Evolutionary conservation across 2,113 vertebrate species (phyloP).

Genomic region (Macroglossus sobrinus): DNA sequence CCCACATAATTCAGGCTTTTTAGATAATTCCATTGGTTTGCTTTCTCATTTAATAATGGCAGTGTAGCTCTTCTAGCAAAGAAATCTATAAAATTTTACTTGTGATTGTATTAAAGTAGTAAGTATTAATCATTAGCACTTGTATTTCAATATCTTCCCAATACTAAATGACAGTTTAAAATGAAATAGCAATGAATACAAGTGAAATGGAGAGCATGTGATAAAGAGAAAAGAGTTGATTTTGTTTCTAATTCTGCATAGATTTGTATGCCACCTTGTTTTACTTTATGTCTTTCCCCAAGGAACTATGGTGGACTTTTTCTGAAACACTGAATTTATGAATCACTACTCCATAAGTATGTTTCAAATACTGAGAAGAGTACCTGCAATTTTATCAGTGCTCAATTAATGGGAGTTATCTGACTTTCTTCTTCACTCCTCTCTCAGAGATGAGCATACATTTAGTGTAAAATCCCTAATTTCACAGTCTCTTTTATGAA

Average conservation of each 20-base stretch:
- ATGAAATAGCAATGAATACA: slow-evolving; percentile 13
- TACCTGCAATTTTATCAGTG: not conserved
- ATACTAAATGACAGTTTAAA: not conserved
- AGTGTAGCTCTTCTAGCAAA: not conserved
- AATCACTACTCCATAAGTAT: not conserved
- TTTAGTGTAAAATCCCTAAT: not conserved
- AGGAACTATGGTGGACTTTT: not conserved
- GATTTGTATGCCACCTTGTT: not conserved
- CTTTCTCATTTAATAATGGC: not conserved
- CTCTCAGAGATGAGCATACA: not conserved
- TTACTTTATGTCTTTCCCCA: not conserved
- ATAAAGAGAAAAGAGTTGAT: not conserved
- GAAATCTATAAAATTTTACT: slow-evolving; percentile 2
- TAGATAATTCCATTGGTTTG: not conserved
- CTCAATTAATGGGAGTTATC: not conserved
- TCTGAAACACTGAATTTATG: not conserved
- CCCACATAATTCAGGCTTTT: slow-evolving; percentile 11
- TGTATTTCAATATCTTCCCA: slow-evolving; percentile 26
- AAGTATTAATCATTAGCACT: slow-evolving; percentile 5
- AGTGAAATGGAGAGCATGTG: slow-evolving; percentile 6
- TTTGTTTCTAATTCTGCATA: slow-evolving; percentile 24
- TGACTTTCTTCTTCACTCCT: not conserved
- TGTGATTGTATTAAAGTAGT: not conserved
- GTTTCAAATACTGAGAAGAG: not conserved
- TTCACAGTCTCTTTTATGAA: not conserved